These are phyloP conservation scores for Leptopilina boulardi DNA, from an alignment of 1,140 invertebrate species.

Conservation along the genomic window DNA sequence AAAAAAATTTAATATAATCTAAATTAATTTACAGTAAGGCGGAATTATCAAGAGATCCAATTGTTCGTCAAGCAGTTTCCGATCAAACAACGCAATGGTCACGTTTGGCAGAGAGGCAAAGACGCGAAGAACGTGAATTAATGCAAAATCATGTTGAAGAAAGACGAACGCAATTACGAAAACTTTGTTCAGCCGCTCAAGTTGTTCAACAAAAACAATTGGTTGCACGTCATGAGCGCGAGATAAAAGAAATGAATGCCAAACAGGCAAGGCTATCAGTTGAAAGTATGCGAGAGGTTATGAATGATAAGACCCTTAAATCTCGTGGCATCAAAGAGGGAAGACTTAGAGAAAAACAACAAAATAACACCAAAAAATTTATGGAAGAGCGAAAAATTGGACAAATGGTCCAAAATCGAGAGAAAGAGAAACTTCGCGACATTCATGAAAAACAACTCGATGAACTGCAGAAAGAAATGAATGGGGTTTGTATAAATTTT, in stretches of 20 bases:
- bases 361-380: slow-evolving; percentile 99
- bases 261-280: slow-evolving; percentile 97
- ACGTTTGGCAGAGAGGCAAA: slow-evolving; percentile 90
- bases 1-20: too few relatives aligned
- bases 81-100: slow-evolving; percentile 97
- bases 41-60: slow-evolving; percentile 86
- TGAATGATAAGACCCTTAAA: slow-evolving; percentile 96
- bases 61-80: slow-evolving; percentile 87
- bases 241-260: slow-evolving; percentile 97
- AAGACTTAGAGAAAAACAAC: slow-evolving; percentile 94
- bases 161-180: slow-evolving; percentile 89
- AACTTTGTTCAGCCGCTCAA: slow-evolving; percentile 91
- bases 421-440: slow-evolving; percentile 95
- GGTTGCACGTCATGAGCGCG: slow-evolving; percentile 92
- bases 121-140: slow-evolving; percentile 94
- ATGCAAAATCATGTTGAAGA: slow-evolving; percentile 89
- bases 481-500: slow-evolving; percentile 87
- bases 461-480: slow-evolving; percentile 92
- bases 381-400: slow-evolving; percentile 96
- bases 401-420: slow-evolving; percentile 93
- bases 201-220: slow-evolving; percentile 92
- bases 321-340: slow-evolving; percentile 98
- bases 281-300: slow-evolving; percentile 96
- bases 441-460: slow-evolving; percentile 95
- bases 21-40: slow-evolving; percentile 85